Percentiles rank a stretch among this genome's conserved stretches.
Evolutionary conservation across 1,140 invertebrate species (phyloP).

Genomic region (Pararge aegeria): DNA sequence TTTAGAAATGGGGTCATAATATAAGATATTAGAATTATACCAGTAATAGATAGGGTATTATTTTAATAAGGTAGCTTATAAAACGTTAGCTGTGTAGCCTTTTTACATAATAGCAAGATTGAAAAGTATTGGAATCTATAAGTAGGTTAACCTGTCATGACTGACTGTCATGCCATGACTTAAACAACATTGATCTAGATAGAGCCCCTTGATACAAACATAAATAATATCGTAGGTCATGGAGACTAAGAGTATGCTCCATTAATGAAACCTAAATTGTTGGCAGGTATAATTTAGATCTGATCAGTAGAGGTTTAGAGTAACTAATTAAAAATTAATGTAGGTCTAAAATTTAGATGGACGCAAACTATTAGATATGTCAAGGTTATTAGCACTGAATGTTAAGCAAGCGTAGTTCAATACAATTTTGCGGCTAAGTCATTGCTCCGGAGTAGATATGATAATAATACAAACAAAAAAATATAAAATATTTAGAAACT

Average conservation of each 20-base stretch:
- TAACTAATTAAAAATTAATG: neutral
- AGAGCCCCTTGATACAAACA: neutral
- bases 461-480: neutral
- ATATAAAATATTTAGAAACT: constrained; percentile 20
- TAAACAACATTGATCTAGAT: no score
- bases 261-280: neutral
- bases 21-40: neutral
- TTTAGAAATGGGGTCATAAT: neutral
- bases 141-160: no score
- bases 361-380: neutral
- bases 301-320: constrained; percentile 5
- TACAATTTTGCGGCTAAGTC: constrained; percentile 11
- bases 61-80: neutral
- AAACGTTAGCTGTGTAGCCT: neutral
- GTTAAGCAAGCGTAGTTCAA: neutral
- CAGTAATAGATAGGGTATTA: no score
- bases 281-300: neutral
- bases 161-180: no score
- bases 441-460: constrained; percentile 23
- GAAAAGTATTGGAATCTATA: no score
- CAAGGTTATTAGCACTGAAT: neutral
- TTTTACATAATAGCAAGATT: neutral
- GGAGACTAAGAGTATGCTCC: neutral
- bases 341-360: neutral
- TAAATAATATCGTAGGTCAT: neutral